phyloP scores from a whole-genome alignment of 2,113 vertebrate genomes.

The Gymnocephalus cernua region DNA sequence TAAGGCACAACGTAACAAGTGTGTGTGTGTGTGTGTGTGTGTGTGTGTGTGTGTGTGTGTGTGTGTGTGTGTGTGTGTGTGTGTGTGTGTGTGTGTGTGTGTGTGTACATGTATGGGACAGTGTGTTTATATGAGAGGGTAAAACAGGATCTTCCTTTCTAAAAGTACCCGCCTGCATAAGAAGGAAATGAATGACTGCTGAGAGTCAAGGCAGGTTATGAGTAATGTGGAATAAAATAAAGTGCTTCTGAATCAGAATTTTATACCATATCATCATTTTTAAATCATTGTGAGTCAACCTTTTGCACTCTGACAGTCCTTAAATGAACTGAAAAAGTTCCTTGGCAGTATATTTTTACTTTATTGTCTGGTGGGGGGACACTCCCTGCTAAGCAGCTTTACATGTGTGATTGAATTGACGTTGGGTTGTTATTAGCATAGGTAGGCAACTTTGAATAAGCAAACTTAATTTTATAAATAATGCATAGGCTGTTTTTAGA shows the following conservation, averaged over 20 bases:
- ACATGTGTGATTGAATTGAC: constrained; percentile 33
- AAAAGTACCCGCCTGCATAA: not conserved
- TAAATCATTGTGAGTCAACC: not conserved
- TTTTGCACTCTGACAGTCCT: not conserved
- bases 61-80: not conserved
- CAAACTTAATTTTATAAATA: constrained; percentile 68
- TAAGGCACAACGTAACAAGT: not conserved
- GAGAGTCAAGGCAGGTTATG: not conserved
- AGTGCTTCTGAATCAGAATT: not conserved
- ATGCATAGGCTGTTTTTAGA: constrained; percentile 57
- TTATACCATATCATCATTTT: not conserved
- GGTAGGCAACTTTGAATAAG: constrained; percentile 36
- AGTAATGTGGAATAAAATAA: not conserved
- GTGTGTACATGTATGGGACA: not conserved
- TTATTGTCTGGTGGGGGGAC: not conserved
- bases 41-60: not conserved
- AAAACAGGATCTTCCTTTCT: not conserved
- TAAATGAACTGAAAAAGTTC: not conserved
- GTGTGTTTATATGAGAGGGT: not conserved
- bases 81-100: not conserved
- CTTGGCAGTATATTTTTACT: constrained; percentile 2
- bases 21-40: not conserved
- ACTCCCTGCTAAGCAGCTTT: constrained; percentile 11
- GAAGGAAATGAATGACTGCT: not conserved
- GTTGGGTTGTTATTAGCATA: constrained; percentile 22